Evolutionary conservation across 1,140 invertebrate genomes (phyloP).

Genomic region (Eurosta solidaginis): DNA sequence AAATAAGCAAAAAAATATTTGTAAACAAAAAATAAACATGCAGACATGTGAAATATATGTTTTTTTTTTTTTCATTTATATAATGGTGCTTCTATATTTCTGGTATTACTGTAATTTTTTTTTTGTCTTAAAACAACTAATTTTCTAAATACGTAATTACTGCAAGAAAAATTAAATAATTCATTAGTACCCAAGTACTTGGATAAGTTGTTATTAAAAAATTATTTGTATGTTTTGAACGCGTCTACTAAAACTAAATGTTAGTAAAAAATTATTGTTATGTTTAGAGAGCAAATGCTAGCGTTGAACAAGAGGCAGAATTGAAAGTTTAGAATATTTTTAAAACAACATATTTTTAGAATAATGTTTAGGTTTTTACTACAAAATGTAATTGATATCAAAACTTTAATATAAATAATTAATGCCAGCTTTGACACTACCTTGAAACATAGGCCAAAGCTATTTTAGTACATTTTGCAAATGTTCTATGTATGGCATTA

Average conservation of each 20-base stretch:
- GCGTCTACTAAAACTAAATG: not conserved
- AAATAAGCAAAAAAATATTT: not conserved
- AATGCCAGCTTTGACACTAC: too few relatives aligned
- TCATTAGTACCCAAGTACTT: not conserved
- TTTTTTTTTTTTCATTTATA: not conserved
- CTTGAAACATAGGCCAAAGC: too few relatives aligned
- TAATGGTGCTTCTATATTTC: not conserved
- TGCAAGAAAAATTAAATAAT: not conserved
- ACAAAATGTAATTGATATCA: not conserved
- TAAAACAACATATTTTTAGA: not conserved
- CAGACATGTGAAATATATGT: not conserved
- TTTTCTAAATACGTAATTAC: not conserved
- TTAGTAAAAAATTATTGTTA: not conserved
- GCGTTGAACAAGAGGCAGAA: not conserved
- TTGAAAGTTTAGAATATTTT: not conserved
- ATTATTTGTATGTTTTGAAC: not conserved
- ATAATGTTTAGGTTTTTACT: too few relatives aligned
- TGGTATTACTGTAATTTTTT: not conserved
- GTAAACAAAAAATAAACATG: slow-evolving; percentile 10
- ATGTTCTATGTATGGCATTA: too few relatives aligned
- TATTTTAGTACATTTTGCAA: too few relatives aligned
- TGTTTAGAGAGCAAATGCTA: not conserved
- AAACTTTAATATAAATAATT: too few relatives aligned
- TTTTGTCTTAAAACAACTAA: not conserved
- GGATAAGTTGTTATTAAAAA: not conserved